These are phyloP conservation scores for Girardia tigrina DNA, from an alignment of 2,888 invertebrate species.

Conservation along the genomic window DNA sequence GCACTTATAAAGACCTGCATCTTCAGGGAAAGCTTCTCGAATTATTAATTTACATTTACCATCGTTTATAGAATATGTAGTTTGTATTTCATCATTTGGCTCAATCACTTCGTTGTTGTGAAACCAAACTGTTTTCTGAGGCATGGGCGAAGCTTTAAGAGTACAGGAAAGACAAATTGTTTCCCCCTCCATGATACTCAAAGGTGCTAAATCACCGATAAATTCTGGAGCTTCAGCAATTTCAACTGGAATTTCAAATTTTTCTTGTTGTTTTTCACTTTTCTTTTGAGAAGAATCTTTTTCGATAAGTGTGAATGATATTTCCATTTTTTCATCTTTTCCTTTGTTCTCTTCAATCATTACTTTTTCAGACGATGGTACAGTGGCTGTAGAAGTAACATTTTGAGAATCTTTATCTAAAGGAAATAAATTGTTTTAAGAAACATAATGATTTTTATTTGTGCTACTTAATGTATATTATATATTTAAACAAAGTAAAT, in stretches of 20 bases:
- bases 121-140: conserved; percentile 64
- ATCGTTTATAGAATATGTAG: conserved; percentile 43
- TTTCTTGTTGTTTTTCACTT: not conserved
- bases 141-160: conserved; percentile 42
- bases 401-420: not conserved
- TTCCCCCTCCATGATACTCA: conserved; percentile 37
- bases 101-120: conserved; percentile 57
- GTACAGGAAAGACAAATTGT: conserved; percentile 55
- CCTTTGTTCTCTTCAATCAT: not conserved
- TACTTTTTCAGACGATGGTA: not conserved
- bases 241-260: conserved; percentile 37
- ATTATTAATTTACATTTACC: conserved; percentile 41
- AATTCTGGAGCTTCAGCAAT: conserved; percentile 31
- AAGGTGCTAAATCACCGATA: conserved; percentile 39
- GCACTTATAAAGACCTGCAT: conserved; percentile 38
- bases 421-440: not conserved
- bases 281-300: not conserved
- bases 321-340: not conserved
- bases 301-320: conserved; percentile 18
- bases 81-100: conserved; percentile 44
- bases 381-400: not conserved
- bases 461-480: not conserved
- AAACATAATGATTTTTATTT: not conserved
- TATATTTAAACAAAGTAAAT: too few relatives aligned
- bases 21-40: conserved; percentile 35